These are phyloP conservation scores for Bovichtus variegatus DNA, from an alignment of 2,797 vertebrate species.

Conservation along the genomic window DNA sequence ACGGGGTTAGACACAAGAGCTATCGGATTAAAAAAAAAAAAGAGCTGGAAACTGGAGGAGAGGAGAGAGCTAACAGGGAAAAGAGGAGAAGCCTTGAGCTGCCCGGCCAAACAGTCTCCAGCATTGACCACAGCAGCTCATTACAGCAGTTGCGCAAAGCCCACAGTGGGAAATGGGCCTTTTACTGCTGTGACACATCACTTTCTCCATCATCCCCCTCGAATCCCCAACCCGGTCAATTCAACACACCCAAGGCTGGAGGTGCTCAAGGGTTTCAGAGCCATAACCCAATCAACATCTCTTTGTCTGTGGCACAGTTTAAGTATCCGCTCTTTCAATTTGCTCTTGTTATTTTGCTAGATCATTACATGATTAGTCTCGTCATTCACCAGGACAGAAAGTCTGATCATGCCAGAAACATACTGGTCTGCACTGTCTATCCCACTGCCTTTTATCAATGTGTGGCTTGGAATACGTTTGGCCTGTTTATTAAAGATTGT, in stretches of 20 bases:
- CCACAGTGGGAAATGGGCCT: neutral
- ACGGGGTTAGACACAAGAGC: neutral
- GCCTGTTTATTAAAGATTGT: neutral
- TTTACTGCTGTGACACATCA: slow-evolving; percentile 34
- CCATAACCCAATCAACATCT: neutral
- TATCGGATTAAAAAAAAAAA: slow-evolving; percentile 1
- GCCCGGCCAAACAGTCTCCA: neutral
- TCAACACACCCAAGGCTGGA: neutral
- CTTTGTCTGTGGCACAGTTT: neutral
- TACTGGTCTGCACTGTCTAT: neutral
- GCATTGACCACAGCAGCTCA: slow-evolving; percentile 10
- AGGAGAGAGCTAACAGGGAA: neutral
- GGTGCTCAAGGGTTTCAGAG: neutral
- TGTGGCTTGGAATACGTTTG: neutral
- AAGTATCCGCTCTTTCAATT: neutral
- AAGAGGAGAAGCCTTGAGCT: neutral
- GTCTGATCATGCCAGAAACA: neutral
- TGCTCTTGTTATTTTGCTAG: neutral
- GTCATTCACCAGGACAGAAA: neutral
- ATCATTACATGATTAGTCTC: neutral
- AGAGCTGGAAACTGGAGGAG: neutral
- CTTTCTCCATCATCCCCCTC: slow-evolving; percentile 3
- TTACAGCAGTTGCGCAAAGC: neutral
- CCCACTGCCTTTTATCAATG: neutral
- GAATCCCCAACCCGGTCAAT: slow-evolving; percentile 10